These are phyloP conservation scores for Andrena minutula DNA, from an alignment of 2,888 invertebrate species.

Conservation along the genomic window DNA sequence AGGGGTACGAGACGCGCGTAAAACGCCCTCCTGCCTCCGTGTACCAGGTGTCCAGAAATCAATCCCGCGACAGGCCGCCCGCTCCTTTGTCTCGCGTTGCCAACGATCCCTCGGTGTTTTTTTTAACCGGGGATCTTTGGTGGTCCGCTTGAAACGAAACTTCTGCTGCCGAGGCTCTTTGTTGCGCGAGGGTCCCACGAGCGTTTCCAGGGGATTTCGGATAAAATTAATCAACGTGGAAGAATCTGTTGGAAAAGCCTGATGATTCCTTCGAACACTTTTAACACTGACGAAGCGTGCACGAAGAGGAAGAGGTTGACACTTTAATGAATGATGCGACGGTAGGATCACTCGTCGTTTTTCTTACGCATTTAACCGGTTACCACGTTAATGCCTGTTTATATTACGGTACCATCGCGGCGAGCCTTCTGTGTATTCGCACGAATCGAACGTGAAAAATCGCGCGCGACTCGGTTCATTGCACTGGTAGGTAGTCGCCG, in stretches of 20 bases:
- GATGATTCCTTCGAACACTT: background rate
- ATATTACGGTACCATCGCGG: slow-evolving; percentile 48
- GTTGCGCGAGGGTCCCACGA: background rate
- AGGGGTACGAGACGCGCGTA: slow-evolving; percentile 69
- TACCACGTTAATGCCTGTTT: slow-evolving; percentile 55
- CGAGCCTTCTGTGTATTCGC: slow-evolving; percentile 35
- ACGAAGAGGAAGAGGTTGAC: slow-evolving; percentile 43
- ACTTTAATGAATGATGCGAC: slow-evolving; percentile 56
- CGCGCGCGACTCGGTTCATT: slow-evolving; percentile 11
- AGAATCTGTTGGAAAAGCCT: background rate
- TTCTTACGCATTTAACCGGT: slow-evolving; percentile 56
- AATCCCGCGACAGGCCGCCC: slow-evolving; percentile 43
- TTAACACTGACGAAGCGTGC: slow-evolving; percentile 5
- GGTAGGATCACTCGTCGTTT: slow-evolving; percentile 26
- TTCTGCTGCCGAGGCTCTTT: background rate
- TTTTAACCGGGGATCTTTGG: slow-evolving; percentile 16
- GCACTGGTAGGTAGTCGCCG: slow-evolving; percentile 11
- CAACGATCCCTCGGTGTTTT: slow-evolving; percentile 1
- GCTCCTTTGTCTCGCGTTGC: slow-evolving; percentile 47
- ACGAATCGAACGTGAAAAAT: slow-evolving; percentile 41
- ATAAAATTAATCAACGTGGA: background rate
- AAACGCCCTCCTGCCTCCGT: slow-evolving; percentile 52
- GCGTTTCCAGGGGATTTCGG: background rate
- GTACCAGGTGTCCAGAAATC: slow-evolving; percentile 74
- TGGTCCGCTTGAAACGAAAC: slow-evolving; percentile 28